phyloP scores from a whole-genome alignment of 2,797 vertebrate species.

The Enteromius mattozi region DNA sequence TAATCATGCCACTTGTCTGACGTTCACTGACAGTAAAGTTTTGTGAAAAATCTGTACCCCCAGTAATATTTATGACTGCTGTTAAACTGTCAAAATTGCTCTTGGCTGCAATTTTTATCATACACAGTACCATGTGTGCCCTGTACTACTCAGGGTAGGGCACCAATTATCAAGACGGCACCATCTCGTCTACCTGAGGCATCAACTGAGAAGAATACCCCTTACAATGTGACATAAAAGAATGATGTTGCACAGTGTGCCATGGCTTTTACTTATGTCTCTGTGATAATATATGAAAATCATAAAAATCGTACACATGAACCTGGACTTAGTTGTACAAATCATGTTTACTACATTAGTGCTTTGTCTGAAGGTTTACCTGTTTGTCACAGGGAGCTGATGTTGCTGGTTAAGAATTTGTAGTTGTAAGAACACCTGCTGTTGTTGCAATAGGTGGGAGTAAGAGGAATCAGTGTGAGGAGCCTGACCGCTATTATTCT shows the following conservation, averaged over 20 bases:
- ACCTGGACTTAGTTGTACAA: neutral
- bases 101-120: neutral
- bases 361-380: slow-evolving; percentile 64
- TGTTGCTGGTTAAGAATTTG: slow-evolving; percentile 81
- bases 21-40: neutral
- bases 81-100: neutral
- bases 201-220: neutral
- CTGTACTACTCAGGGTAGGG: neutral
- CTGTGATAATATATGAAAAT: neutral
- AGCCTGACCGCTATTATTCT: slow-evolving; percentile 70
- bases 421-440: slow-evolving; percentile 86
- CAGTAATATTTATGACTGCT: neutral
- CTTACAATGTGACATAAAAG: neutral
- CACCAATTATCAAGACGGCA: neutral
- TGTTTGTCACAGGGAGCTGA: slow-evolving; percentile 69
- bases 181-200: neutral
- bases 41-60: neutral
- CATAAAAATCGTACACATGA: neutral
- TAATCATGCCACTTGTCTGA: neutral
- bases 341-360: neutral
- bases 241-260: neutral
- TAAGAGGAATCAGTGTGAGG: slow-evolving; percentile 80
- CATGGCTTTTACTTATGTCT: neutral
- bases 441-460: slow-evolving; percentile 83
- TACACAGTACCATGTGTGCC: neutral